These are phyloP conservation scores for Chloroceryle aenea DNA, from an alignment of 2,113 vertebrate genomes.

Conservation along the genomic window DNA sequence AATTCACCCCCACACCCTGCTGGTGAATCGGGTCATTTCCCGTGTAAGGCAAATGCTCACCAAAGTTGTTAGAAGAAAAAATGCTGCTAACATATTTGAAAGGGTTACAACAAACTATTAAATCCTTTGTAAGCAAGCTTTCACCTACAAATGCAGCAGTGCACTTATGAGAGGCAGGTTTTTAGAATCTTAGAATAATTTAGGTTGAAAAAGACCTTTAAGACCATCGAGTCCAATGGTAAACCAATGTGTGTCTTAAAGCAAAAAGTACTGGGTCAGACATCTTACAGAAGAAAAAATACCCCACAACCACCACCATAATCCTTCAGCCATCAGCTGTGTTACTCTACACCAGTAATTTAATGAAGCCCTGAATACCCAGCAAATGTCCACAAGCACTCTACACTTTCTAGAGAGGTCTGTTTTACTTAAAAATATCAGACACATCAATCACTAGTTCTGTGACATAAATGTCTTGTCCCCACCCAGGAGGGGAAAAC, in stretches of 20 bases:
- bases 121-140: neutral
- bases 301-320: neutral
- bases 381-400: neutral
- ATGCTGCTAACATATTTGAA: neutral
- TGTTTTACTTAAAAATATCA: neutral
- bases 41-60: neutral
- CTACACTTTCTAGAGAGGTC: neutral
- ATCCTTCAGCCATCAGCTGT: neutral
- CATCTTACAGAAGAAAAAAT: neutral
- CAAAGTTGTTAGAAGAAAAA: neutral
- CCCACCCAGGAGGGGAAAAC: neutral
- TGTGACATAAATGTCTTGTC: neutral
- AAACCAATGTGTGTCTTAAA: neutral
- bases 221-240: neutral
- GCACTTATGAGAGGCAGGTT: neutral
- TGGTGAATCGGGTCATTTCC: neutral
- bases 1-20: neutral
- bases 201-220: neutral
- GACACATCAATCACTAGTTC: neutral
- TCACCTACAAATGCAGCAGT: neutral
- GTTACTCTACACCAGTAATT: neutral
- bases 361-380: neutral
- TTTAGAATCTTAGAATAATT: neutral
- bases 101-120: neutral
- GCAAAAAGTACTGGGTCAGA: neutral